Evolutionary conservation across 2,888 invertebrate species (phyloP), one percentile per base, ranked within the genome.

Genomic region (Liopterus haemorrhoidalis): DNA sequence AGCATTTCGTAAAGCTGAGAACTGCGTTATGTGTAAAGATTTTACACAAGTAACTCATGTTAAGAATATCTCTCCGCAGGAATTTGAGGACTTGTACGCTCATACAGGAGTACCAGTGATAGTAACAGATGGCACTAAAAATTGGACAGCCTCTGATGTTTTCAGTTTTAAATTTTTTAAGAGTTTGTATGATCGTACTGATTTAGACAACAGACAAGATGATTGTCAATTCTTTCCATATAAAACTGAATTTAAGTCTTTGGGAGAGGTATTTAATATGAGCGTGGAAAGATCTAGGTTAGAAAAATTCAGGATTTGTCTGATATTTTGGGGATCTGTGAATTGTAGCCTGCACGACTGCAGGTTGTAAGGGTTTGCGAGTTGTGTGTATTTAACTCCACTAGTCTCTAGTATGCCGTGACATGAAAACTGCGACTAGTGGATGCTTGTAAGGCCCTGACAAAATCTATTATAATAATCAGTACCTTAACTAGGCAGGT

Each of bases 221-320:
- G 81, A 82, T 53, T 96, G 95, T 57, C 94, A 94, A 66, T 96
- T 93, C 69, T 90, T 96, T 63, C 89, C 94, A 0, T 96, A 96
- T 67, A 81, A 87, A 68, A 93, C 93, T 0, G 86, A 88, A 22
- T 86, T 95, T 58, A 71, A 69, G 20, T 81, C 78, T 32, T 71
- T 96, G 1, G 72, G 74, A 36, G 87, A 95, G 49, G 92, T 90
- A 1, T 81, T 96, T 52, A 74, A 76, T 41, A 93, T 94, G 90
- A 79, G 79, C 20, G 68, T 70, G 5, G 74, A 75, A 4, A 71
- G 92, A 46, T 82, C 89, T 0, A 70, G 76, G 40, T 66, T 84
- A 15, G n/a, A n/a, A n/a, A n/a, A n/a, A n/a, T n/a, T n/a, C n/a
- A n/a, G n/a, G n/a, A n/a, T n/a, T n/a, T n/a, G n/a, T n/a, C n/a